Percentiles rank a stretch among this genome's conserved stretches.
Conservation (phyloP, 2,113 vertebrate genomes). For the Xyrauchen texanus region DNA sequence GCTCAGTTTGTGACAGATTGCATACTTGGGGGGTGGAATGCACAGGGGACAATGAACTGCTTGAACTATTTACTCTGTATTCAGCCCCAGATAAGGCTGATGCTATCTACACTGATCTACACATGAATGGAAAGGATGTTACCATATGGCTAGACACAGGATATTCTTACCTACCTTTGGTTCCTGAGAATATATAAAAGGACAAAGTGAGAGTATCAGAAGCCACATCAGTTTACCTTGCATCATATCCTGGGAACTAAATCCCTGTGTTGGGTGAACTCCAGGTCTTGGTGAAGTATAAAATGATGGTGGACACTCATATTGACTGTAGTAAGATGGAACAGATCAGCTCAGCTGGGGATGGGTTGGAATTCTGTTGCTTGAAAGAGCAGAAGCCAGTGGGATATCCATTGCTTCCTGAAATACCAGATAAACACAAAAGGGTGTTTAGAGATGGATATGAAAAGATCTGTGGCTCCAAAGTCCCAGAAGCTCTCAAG, state of each 20-base stretch:
- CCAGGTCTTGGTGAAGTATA: background rate
- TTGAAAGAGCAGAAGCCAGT: background rate
- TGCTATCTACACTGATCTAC: conserved; percentile 6
- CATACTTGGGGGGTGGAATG: background rate
- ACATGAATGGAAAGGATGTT: conserved; percentile 4
- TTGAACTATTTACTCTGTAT: background rate
- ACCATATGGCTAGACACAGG: background rate
- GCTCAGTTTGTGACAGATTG: conserved; percentile 1
- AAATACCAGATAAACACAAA: background rate
- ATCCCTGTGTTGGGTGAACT: background rate
- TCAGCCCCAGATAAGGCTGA: conserved; percentile 2
- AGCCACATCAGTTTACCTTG: background rate
- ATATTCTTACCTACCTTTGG: background rate
- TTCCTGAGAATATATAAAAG: background rate
- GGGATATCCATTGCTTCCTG: background rate
- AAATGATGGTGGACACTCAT: background rate
- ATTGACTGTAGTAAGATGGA: background rate
- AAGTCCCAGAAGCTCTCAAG: background rate
- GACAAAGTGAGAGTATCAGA: background rate
- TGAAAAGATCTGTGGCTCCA: too few species aligned
- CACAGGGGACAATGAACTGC: background rate
- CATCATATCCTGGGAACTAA: background rate
- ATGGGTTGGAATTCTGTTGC: background rate
- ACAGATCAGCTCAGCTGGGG: background rate
- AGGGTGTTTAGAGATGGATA: background rate